Conservation (phyloP, 2,888 invertebrate species). For the Temnothorax ravouxi region DNA sequence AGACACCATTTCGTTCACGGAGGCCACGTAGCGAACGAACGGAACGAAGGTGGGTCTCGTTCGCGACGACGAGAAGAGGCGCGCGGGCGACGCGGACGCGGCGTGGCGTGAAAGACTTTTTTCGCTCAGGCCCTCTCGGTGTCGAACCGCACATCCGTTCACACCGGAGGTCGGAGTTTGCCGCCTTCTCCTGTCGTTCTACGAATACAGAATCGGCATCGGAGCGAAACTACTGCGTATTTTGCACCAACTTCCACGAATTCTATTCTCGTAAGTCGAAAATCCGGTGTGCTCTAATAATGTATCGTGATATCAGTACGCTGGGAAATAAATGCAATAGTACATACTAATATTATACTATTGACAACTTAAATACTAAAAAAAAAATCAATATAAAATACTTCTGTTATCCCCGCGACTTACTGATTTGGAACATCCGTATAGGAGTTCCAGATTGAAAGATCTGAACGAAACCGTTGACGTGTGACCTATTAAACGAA, state of each 20-base stretch:
- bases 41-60: conserved; percentile 7
- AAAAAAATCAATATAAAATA: background rate
- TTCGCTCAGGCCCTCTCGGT: background rate
- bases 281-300: background rate
- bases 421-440: background rate
- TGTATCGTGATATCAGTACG: background rate
- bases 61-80: background rate
- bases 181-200: conserved; percentile 9
- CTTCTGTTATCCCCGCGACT: background rate
- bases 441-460: background rate
- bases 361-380: background rate
- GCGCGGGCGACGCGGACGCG: background rate
- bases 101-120: conserved; percentile 8
- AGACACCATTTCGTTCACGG: conserved; percentile 31
- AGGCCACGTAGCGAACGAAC: no score
- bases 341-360: background rate
- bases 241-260: background rate
- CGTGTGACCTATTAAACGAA: background rate
- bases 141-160: conserved; percentile 32
- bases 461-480: background rate
- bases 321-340: background rate
- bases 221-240: background rate
- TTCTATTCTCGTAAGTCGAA: background rate
- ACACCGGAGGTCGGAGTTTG: background rate
- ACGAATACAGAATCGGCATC: conserved; percentile 1